Conservation (phyloP, 2,888 invertebrate genomes). For the Athalia rosae region DNA sequence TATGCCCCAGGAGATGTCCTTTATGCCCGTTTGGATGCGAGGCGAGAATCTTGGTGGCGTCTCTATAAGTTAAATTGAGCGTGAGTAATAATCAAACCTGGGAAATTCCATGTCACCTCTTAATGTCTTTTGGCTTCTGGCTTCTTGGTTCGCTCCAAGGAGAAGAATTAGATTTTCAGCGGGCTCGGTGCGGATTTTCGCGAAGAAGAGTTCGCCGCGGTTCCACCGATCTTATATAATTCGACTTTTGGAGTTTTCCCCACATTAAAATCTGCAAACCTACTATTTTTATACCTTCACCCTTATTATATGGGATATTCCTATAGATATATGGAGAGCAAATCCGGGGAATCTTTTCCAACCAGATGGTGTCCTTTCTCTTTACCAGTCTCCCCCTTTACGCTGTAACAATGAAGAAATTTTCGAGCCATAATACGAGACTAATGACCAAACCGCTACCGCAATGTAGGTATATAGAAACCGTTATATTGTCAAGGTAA, state of each 20-base stretch:
- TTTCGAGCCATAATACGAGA: constrained; percentile 11
- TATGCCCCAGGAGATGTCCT: constrained; percentile 54
- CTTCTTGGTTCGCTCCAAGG: neutral
- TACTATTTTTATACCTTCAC: neutral
- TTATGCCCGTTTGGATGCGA: constrained; percentile 53
- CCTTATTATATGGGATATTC: neutral
- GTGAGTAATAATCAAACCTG: constrained; percentile 66
- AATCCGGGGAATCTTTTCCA: neutral
- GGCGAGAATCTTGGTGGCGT: constrained; percentile 55
- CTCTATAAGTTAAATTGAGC: constrained; percentile 68
- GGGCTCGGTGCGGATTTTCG: neutral
- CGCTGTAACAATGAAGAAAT: constrained; percentile 20
- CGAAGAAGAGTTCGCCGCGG: no score
- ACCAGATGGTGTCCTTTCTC: neutral
- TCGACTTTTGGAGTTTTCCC: constrained; percentile 19
- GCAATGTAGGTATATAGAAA: neutral
- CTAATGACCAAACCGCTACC: constrained; percentile 33
- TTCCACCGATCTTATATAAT: neutral
- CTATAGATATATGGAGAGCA: neutral
- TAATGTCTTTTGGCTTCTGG: constrained; percentile 33
- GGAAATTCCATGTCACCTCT: constrained; percentile 50
- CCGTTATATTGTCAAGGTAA: neutral
- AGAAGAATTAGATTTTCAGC: constrained; percentile 3
- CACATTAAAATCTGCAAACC: neutral
- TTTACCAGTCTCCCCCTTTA: neutral